Evolutionary conservation across 2,797 vertebrate species (phyloP).

Genomic region (Hemitrygon akajei): DNA sequence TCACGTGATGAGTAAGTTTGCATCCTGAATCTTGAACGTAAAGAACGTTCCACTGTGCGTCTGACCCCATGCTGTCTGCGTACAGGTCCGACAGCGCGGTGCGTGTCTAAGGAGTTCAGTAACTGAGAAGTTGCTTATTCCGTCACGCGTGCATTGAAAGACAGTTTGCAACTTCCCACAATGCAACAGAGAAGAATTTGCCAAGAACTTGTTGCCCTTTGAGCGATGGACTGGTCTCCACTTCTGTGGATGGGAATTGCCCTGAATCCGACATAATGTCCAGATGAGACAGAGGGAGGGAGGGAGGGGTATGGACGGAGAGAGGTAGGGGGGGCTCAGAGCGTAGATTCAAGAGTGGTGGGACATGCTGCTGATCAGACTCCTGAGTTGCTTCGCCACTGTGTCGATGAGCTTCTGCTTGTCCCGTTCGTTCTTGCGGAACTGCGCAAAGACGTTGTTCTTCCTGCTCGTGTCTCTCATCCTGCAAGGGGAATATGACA

Average conservation of each 20-base stretch:
- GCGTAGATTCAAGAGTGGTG: constrained; percentile 65
- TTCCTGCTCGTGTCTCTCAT: constrained; percentile 89
- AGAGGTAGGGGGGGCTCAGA: no score
- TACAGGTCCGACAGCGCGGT: neutral
- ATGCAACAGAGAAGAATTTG: neutral
- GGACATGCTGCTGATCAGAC: constrained; percentile 70
- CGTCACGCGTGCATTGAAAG: neutral
- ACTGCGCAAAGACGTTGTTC: constrained; percentile 88
- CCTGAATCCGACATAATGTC: no score
- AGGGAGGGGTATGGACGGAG: neutral
- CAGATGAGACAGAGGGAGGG: no score
- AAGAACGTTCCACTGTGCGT: no score
- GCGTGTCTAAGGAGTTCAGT: neutral
- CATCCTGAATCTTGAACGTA: no score
- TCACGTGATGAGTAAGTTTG: no score
- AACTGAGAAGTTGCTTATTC: neutral
- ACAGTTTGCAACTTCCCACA: neutral
- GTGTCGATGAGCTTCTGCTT: constrained; percentile 89
- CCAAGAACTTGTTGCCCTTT: neutral
- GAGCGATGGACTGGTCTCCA: neutral
- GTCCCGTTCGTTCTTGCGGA: constrained; percentile 87
- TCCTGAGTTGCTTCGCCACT: constrained; percentile 84
- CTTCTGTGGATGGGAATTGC: neutral
- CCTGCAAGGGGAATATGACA: constrained; percentile 54
- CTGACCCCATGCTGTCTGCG: neutral